Base-by-base conservation (phyloP, 2,113 vertebrate genomes). In the Cariama cristata region DNA sequence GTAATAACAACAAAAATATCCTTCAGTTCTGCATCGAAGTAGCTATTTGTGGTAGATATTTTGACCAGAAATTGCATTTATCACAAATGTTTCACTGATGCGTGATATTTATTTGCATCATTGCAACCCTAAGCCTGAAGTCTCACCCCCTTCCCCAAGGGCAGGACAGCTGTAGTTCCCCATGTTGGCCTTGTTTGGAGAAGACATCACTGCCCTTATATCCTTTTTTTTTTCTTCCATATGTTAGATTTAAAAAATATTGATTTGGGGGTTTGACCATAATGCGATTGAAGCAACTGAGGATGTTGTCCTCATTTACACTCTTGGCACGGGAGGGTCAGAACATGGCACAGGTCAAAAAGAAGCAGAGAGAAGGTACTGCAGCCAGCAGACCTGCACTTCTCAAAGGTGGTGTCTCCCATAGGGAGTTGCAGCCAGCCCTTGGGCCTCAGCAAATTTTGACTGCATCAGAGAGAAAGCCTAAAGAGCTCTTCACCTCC, bases 401-500 rank as follows among this genome's bases (percentile, higher is more conserved):
- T 90, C 79, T 67, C 87, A 92, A 93, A 92, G 88, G 62, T 79
- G 59, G 35, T 38, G 87, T 64, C 83, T 98, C 82, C 95, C 76
- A 6, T 2, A 82, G 96, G 97, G 94, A 97, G 23, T 11, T 76
- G 69, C 8, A 35, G 55, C 49, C 12, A 6, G 75, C 74, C 86
- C 92, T 92, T 23, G 83, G 81, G 71, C 20, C 56, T 74, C 89
- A 71, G 86, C 26, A 76, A 74, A 89, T 95, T 96, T 88, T 96
- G 87, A 64, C 81, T 89, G 93, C 93, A 90, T 87, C 92, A 86
- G 75, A 96, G 28, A 30, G 33, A 67, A 82, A 86, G 55, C 66
- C 95, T 86, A 6, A 97, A 91, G 95, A 97, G 94, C 96, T 91
- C 59, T 87, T 91, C 59, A 21, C 44, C 80, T 96, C 62, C 75